A percentile compares a stretch with the other conserved stretches of the same genome.
These are phyloP conservation scores for Protomyctophum bolini DNA, from an alignment of 2,113 vertebrate species.

Conservation along the genomic window DNA sequence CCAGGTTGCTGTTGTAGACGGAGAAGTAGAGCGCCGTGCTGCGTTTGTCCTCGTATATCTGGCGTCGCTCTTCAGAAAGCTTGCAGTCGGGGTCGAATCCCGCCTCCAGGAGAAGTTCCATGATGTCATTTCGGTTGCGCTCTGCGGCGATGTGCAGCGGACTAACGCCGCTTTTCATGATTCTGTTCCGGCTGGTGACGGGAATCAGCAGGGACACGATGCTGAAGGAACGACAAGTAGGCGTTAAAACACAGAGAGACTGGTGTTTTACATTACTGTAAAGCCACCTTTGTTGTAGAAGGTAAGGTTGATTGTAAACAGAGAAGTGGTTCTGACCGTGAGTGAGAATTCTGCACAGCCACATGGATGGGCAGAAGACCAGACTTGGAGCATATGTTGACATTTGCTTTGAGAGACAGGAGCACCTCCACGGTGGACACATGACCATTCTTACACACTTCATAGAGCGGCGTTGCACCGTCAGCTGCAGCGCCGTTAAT, in stretches of 20 bases:
- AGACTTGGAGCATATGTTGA: constrained; percentile 66
- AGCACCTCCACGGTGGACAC: constrained; percentile 83
- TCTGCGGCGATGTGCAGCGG: constrained; percentile 65
- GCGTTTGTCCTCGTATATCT: constrained; percentile 85
- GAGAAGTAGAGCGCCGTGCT: constrained; percentile 58
- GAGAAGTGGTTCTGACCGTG: too few species aligned
- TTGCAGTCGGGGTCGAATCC: constrained; percentile 82
- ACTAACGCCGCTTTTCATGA: too few species aligned
- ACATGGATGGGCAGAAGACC: too few species aligned
- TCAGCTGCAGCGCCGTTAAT: constrained; percentile 90
- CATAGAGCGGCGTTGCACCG: constrained; percentile 3
- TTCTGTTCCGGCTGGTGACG: too few species aligned
- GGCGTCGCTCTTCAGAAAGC: constrained; percentile 80
- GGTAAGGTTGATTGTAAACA: neutral
- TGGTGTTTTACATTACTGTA: neutral
- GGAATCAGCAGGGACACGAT: too few species aligned
- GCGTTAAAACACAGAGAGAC: neutral
- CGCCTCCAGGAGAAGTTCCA: constrained; percentile 81
- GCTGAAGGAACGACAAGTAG: neutral
- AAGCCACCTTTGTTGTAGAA: too few species aligned
- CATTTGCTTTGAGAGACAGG: constrained; percentile 86
- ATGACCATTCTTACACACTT: constrained; percentile 92
- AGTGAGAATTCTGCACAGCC: constrained; percentile 63
- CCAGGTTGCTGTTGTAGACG: too few species aligned
- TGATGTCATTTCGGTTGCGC: constrained; percentile 80